These are phyloP conservation scores for Enteromius mattozi DNA, from an alignment of 2,797 vertebrate species.

Conservation along the genomic window DNA sequence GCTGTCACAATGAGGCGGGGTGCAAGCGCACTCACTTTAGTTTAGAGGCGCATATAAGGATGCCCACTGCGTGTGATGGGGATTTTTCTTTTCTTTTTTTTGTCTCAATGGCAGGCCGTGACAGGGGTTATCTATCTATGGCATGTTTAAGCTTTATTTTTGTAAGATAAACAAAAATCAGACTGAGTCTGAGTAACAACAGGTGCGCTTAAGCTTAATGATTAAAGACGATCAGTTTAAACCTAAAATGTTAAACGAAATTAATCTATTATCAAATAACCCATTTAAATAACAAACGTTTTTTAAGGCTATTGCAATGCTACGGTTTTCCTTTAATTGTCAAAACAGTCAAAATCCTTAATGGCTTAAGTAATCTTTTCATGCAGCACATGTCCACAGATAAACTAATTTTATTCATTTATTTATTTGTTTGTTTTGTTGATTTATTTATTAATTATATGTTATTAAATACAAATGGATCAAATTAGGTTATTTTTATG, in stretches of 20 bases:
- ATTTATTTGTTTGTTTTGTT: no score
- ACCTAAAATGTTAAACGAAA: not conserved
- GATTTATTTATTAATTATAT: not conserved
- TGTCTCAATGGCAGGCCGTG: conserved; percentile 21
- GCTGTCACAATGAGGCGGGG: conserved; percentile 86
- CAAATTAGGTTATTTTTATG: not conserved
- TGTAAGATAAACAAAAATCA: not conserved
- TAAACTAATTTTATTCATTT: not conserved
- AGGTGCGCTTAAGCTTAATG: not conserved
- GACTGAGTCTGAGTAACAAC: conserved; percentile 9
- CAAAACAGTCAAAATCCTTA: not conserved
- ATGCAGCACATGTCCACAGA: not conserved
- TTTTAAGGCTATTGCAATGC: not conserved
- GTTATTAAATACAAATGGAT: not conserved
- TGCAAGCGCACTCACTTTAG: conserved; percentile 60
- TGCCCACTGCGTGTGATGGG: conserved; percentile 29
- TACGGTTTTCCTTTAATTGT: conserved; percentile 17
- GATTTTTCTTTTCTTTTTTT: conserved; percentile 18
- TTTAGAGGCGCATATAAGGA: conserved; percentile 33
- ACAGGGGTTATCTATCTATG: conserved; percentile 21
- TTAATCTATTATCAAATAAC: not conserved
- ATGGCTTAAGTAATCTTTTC: not conserved
- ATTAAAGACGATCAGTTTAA: not conserved
- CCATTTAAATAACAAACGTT: not conserved
- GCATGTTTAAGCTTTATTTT: not conserved